Evolutionary conservation across 35 echinoderm and acorn worm species (phyloP), one percentile per base, ranked within the genome.

Genomic region (Acanthaster planci): DNA sequence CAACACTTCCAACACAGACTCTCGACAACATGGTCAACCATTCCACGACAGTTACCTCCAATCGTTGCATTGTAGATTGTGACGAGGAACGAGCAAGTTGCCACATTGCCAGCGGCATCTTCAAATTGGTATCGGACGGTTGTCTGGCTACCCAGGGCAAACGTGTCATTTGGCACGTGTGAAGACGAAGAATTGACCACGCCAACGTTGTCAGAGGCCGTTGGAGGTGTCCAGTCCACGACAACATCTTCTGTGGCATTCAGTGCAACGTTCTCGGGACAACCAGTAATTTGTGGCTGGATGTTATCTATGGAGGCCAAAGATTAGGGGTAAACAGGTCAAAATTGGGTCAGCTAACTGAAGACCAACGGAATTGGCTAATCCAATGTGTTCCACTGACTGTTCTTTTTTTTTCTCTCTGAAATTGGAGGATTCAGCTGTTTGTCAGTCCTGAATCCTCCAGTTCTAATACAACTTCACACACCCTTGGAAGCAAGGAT

Each of bases 81-180:
- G 59, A 90, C 55, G 21, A 68, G 12, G 39, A 90, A 84, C 27
- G 17, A 31, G 52, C 87, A 90, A 1, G 38, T 23, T 22, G 38
- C 87, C 1, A 76, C 1, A 38, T 90, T 90, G 1, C 76, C 87
- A 8, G 87, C 80, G 31, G 57, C 87, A 84, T 90, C 87, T 18
- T 55, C 50, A 21, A 38, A 80, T 23, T 21, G 39, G 26, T 83
- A 57, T 21, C 18, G 76, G 19, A 90, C 52, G 22, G 31, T 39
- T n/a, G 79, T 84, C 15, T 31, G 29, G 36, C 52, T 84, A 9
- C 87, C 87, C 9, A 84, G 26, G 27, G 55, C 30, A 47, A 84
- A 90, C 32, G 53, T 58, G 17, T 42, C 34, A 5, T 29, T 64
- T 37, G 56, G 67, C 37, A n/a, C 7, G 34, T 78, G 37, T 22